A percentile compares a stretch with the other conserved stretches of the same genome.
phyloP scores from a whole-genome alignment of 1,140 invertebrate genomes.

The Drosophila cardini region DNA sequence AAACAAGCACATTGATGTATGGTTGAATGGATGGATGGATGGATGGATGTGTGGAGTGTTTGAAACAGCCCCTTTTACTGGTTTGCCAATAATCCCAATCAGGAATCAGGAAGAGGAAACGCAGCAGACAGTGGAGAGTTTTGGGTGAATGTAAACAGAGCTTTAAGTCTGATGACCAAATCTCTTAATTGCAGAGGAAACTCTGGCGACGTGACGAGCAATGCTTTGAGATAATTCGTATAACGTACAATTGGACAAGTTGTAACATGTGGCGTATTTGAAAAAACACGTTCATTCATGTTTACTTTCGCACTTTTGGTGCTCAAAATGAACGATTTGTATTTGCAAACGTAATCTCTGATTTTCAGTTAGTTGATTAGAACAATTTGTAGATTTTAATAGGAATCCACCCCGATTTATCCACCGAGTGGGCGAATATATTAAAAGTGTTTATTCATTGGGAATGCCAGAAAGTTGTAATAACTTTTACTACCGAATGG shows the following conservation, averaged over 20 bases:
- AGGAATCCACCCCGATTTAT: no score
- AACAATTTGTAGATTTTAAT: no score
- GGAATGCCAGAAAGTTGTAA: no score
- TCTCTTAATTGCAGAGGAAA: conserved; percentile 68
- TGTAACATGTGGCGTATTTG: conserved; percentile 43
- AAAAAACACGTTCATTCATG: conserved; percentile 24
- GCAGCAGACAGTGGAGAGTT: conserved; percentile 37
- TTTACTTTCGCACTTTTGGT: background rate
- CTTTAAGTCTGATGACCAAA: conserved; percentile 36
- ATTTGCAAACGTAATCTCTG: conserved; percentile 47
- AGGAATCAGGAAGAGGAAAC: conserved; percentile 49
- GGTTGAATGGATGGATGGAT: conserved; percentile 56
- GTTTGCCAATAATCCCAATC: conserved; percentile 7
- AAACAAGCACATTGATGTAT: conserved; percentile 59
- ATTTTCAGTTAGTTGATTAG: background rate
- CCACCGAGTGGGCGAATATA: no score
- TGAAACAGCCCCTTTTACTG: conserved; percentile 30
- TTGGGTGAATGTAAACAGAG: background rate
- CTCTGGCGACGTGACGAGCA: conserved; percentile 59
- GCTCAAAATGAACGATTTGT: background rate
- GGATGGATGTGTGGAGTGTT: conserved; percentile 23
- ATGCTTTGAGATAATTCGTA: conserved; percentile 10
- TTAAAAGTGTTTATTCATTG: no score
- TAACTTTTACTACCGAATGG: no score
- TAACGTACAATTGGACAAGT: conserved; percentile 33